Evolutionary conservation across 2,797 vertebrate genomes (phyloP), one percentile per base, ranked within the genome.

Genomic region (Pampus argenteus): DNA sequence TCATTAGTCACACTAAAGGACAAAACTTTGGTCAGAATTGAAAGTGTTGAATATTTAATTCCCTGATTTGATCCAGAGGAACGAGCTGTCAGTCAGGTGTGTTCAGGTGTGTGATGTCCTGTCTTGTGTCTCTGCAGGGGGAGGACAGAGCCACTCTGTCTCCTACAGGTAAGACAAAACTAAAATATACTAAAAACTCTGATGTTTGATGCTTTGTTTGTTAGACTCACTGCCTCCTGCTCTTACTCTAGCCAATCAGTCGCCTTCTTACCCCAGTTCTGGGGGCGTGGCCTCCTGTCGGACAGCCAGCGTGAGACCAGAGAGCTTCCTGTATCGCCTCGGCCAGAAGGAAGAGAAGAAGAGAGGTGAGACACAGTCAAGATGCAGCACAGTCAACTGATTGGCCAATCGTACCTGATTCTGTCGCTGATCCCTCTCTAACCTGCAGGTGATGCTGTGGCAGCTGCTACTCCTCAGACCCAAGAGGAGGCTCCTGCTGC

Each of bases 291-390:
- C 94, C 78, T 85, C 92, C 82, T 93, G 93, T 90, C 95, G 95
- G 82, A 88, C 92, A 59, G 77, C 93, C 77, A 77, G 87, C 59
- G 90, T 92, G 31, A 95, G 97, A 61, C 97, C 97, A 1, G 97
- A 98, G 78, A 98, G 96, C 91, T 97, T 98, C 91, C 95, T 99
- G 86, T 97, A 95, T 77, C 96, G 96, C 86, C 91, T 96, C 36
- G 79, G 93, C 71, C 91, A 95, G 83, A 96, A 94, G 82, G 95
- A 95, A 61, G 97, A 98, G 83, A 93, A 93, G 82, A 96, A 91
- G 90, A 96, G 93, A 97, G 96, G 97, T 97, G 92, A 78, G 66
- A 25, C 5, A 6, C 15, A 2, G 48, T 28, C 31, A 40, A 5
- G 9, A 6, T 17, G 38, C 23, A n/a, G n/a, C 29, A n/a, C 11